Evolutionary conservation across 2,888 invertebrate species (phyloP).

Genomic region (Trypoxylon attenuatum): DNA sequence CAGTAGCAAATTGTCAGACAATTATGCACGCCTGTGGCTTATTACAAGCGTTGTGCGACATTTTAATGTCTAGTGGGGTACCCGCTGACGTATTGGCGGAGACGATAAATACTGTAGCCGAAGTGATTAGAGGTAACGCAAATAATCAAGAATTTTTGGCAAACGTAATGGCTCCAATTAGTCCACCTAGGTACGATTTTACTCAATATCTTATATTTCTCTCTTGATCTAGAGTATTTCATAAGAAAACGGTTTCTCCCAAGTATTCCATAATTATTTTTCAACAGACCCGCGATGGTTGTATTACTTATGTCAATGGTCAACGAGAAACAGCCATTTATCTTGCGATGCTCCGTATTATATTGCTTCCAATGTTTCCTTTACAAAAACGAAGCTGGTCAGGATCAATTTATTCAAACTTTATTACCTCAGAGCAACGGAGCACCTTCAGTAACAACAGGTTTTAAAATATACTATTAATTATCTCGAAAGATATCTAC

Average conservation of each 20-base stretch:
- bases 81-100: conserved; percentile 97
- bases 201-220: too few species aligned
- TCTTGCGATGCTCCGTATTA: conserved; percentile 92
- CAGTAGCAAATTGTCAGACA: conserved; percentile 85
- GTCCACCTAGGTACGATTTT: conserved; percentile 83
- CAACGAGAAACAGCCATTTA: conserved; percentile 96
- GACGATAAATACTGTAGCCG: conserved; percentile 95
- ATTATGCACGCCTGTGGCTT: conserved; percentile 90
- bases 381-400: conserved; percentile 93
- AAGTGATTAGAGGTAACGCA: conserved; percentile 92
- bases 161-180: conserved; percentile 92
- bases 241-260: too few species aligned
- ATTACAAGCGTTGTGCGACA: conserved; percentile 87
- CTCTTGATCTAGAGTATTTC: too few species aligned
- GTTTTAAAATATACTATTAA: too few species aligned
- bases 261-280: too few species aligned
- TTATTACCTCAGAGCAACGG: conserved; percentile 91
- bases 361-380: conserved; percentile 98
- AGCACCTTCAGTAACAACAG: conserved; percentile 81
- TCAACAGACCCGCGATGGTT: conserved; percentile 89
- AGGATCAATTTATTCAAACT: conserved; percentile 92
- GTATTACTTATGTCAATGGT: conserved; percentile 98
- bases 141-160: conserved; percentile 95
- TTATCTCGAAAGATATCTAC: too few species aligned
- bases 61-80: conserved; percentile 96